Percentiles rank a stretch among this genome's conserved stretches.
Conservation (phyloP, 2,113 vertebrate species). For the Cyprinus carpio region DNA sequence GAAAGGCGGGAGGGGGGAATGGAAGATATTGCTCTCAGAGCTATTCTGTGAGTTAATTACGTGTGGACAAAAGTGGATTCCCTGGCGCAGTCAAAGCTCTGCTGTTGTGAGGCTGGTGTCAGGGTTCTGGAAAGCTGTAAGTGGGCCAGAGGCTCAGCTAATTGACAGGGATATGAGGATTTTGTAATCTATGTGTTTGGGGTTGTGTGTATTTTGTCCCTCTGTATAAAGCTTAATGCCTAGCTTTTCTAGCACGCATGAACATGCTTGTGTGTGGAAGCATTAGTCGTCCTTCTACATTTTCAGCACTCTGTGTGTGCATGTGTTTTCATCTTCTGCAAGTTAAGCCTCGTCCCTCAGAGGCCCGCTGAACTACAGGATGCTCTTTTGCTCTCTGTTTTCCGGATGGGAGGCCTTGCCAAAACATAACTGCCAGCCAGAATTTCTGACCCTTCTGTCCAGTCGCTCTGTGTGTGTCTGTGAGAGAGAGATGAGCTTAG, state of each 20-base stretch:
- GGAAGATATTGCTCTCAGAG: constrained; percentile 56
- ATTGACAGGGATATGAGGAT: constrained; percentile 50
- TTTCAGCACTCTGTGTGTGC: constrained; percentile 15
- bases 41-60: constrained; percentile 71
- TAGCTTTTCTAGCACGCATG: background rate
- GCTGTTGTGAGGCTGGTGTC: constrained; percentile 47
- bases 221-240: constrained; percentile 28
- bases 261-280: background rate
- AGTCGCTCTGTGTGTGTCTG: constrained; percentile 16
- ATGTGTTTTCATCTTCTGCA: constrained; percentile 27
- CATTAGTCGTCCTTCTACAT: constrained; percentile 13
- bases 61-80: constrained; percentile 65
- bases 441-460: constrained; percentile 20
- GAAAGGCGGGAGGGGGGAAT: constrained; percentile 40
- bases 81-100: constrained; percentile 42
- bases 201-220: constrained; percentile 25
- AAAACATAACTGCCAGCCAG: constrained; percentile 31
- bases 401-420: constrained; percentile 28
- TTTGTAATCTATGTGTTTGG: constrained; percentile 32
- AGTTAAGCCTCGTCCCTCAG: constrained; percentile 34
- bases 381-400: constrained; percentile 39
- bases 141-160: constrained; percentile 63
- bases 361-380: constrained; percentile 28
- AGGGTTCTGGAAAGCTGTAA: constrained; percentile 60
- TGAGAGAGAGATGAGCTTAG: background rate